phyloP scores from a whole-genome alignment of 2,888 invertebrate genomes.

The Lumbricus terrestris region DNA sequence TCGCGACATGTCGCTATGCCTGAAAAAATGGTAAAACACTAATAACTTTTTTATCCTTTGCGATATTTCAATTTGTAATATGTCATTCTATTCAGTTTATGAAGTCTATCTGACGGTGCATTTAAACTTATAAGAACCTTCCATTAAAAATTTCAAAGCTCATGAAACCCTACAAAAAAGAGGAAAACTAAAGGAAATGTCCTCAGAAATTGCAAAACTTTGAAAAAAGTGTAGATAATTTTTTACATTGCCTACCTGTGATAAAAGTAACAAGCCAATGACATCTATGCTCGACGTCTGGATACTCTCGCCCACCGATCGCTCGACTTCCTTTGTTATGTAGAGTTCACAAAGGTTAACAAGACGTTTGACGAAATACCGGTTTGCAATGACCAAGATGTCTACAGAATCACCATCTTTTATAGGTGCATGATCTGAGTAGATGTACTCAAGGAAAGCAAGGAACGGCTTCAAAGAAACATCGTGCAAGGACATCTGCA shows the following conservation, averaged over 20 bases:
- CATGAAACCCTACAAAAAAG: no score
- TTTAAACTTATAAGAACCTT: no score
- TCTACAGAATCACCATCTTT: slow-evolving; percentile 50
- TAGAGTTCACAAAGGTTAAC: slow-evolving; percentile 54
- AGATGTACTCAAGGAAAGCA: slow-evolving; percentile 52
- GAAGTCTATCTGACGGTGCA: no score
- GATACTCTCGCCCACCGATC: slow-evolving; percentile 44
- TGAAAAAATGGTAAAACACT: no score
- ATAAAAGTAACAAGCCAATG: slow-evolving; percentile 46
- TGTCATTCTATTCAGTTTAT: no score
- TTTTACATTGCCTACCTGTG: slow-evolving; percentile 48
- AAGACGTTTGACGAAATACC: slow-evolving; percentile 48
- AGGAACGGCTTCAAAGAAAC: slow-evolving; percentile 45
- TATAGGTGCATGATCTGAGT: slow-evolving; percentile 54
- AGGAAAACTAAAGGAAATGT: no score
- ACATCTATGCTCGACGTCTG: slow-evolving; percentile 52
- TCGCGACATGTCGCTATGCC: no score
- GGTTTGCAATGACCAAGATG: slow-evolving; percentile 49
- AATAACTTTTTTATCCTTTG: no score
- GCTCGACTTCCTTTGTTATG: slow-evolving; percentile 52
- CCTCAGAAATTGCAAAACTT: no score
- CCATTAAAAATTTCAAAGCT: no score
- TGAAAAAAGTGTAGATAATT: no score
- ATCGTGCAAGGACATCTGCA: slow-evolving; percentile 44
- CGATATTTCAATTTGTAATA: no score